Percentiles rank a stretch among this genome's conserved stretches.
Evolutionary conservation across 2,113 vertebrate genomes (phyloP).

Genomic region (Neogale vison): DNA sequence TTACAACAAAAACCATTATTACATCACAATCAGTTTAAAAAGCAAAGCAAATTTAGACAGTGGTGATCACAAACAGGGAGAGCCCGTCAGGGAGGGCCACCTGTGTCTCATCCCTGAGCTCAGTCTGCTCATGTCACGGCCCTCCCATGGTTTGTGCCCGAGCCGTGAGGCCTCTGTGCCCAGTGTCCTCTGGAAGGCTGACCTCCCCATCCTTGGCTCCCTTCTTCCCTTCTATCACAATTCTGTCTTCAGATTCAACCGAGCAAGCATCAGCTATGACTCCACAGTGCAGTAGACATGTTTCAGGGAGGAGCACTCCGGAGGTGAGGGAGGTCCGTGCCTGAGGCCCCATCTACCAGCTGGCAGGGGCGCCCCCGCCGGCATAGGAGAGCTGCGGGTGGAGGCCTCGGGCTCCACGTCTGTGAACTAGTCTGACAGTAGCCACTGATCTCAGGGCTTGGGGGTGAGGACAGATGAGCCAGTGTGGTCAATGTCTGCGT

Average conservation of each 20-base stretch:
- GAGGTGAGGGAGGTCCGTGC: not conserved
- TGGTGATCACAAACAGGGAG: not conserved
- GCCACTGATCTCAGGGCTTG: too few relatives aligned
- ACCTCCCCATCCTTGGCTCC: accelerated
- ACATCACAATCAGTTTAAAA: not conserved
- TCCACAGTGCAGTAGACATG: not conserved
- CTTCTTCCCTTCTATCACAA: not conserved
- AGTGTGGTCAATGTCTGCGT: not conserved
- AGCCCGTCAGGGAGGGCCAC: accelerated
- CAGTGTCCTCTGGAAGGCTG: not conserved
- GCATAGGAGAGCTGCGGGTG: accelerated
- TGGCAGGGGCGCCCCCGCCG: accelerated
- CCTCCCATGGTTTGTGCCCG: accelerated
- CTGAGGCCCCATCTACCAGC: accelerated
- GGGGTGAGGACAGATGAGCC: not conserved
- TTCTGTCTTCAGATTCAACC: not conserved
- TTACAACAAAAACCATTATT: not conserved
- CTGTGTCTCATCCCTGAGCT: too few relatives aligned
- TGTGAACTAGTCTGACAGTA: not conserved
- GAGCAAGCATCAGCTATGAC: not conserved
- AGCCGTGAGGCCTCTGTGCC: not conserved
- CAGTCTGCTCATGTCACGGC: accelerated
- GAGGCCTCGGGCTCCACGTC: accelerated
- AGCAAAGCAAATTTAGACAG: not conserved
- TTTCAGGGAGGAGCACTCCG: not conserved